These are phyloP conservation scores for Maniola jurtina DNA, from an alignment of 1,140 invertebrate genomes.

Conservation along the genomic window DNA sequence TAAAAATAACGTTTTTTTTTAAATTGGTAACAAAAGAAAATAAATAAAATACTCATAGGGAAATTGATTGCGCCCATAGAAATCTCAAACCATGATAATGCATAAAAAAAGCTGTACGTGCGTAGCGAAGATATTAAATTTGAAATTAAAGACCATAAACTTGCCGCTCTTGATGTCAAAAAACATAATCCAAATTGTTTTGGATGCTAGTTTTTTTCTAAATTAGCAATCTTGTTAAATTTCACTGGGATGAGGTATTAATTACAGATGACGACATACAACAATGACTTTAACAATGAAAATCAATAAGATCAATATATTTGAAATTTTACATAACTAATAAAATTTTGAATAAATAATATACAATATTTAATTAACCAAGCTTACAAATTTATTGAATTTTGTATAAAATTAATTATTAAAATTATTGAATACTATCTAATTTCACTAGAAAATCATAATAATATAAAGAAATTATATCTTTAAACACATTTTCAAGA, in stretches of 20 bases:
- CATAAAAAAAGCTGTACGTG: constrained; percentile 1
- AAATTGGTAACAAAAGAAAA: background rate
- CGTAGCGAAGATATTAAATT: background rate
- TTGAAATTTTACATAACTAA: too few species aligned
- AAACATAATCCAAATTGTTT: background rate
- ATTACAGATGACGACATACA: too few species aligned
- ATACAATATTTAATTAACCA: too few species aligned
- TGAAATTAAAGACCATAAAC: background rate
- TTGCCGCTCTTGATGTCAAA: background rate
- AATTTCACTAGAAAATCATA: too few species aligned
- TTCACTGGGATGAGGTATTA: too few species aligned
- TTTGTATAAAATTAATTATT: too few species aligned
- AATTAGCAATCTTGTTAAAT: background rate
- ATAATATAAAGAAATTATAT: background rate
- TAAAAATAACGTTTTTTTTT: background rate
- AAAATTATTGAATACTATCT: too few species aligned
- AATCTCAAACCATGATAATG: background rate
- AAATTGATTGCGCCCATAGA: background rate
- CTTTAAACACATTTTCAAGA: background rate
- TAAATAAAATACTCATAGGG: background rate
- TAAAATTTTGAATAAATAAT: background rate
- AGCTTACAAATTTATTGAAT: too few species aligned
- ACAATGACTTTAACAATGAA: too few species aligned
- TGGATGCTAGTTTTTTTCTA: background rate
- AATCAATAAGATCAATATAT: too few species aligned